These are phyloP conservation scores for Passer domesticus DNA, from an alignment of 2,113 vertebrate genomes.

Conservation along the genomic window DNA sequence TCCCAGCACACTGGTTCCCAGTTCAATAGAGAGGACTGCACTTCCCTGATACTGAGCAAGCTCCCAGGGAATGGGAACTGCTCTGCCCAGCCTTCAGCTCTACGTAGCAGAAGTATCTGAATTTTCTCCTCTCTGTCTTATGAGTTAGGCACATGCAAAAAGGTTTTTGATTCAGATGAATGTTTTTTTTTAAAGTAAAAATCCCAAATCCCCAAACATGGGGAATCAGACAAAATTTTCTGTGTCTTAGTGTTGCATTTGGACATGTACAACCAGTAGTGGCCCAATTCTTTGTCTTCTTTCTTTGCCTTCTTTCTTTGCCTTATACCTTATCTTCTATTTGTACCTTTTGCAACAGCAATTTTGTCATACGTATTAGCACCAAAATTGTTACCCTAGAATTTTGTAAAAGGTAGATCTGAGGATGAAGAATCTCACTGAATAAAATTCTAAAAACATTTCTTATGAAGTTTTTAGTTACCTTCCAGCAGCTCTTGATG, in stretches of 20 bases:
- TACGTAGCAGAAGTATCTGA: neutral
- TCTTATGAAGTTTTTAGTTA: neutral
- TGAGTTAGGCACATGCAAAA: neutral
- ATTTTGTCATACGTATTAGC: neutral
- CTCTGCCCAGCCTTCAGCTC: neutral
- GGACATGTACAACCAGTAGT: neutral
- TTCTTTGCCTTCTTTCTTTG: neutral
- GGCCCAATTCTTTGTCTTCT: neutral
- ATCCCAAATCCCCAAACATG: rapidly evolving
- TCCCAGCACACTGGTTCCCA: neutral
- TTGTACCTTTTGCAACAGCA: neutral
- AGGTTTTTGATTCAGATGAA: neutral
- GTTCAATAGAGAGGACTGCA: neutral
- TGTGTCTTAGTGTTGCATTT: neutral
- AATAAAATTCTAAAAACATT: neutral
- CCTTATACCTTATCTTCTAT: neutral
- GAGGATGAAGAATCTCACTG: neutral
- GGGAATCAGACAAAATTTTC: neutral
- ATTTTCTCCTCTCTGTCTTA: neutral
- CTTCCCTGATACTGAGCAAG: neutral
- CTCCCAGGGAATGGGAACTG: neutral
- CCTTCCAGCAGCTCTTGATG: neutral
- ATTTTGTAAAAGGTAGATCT: neutral
- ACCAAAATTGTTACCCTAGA: neutral
- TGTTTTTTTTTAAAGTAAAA: neutral